These are phyloP conservation scores for Chaetoderma sp. DNA, from an alignment of 2,888 invertebrate species.

Conservation along the genomic window DNA sequence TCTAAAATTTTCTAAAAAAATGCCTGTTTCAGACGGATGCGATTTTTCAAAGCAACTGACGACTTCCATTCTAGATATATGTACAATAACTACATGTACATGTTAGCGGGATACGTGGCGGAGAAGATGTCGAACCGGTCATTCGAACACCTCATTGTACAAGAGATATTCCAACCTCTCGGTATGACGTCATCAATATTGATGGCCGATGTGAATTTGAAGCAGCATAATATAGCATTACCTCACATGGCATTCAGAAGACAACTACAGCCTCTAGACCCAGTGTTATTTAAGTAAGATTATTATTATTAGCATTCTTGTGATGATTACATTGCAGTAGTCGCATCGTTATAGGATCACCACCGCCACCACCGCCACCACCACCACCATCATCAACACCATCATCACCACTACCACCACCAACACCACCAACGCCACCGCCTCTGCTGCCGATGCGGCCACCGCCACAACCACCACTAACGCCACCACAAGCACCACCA, in stretches of 20 bases:
- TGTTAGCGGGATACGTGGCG: constrained; percentile 62
- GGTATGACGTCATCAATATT: constrained; percentile 53
- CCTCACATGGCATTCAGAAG: constrained; percentile 1
- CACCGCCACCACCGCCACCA: too few relatives aligned
- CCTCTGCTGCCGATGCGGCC: too few relatives aligned
- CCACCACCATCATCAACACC: too few relatives aligned
- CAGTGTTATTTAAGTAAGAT: not conserved
- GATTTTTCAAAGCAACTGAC: constrained; percentile 51
- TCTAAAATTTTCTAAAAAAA: too few relatives aligned
- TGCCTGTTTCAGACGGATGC: constrained; percentile 49
- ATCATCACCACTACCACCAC: too few relatives aligned
- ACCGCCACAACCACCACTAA: too few relatives aligned
- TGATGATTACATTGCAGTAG: too few relatives aligned
- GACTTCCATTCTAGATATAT: constrained; percentile 57
- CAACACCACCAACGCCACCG: too few relatives aligned
- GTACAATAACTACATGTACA: constrained; percentile 68
- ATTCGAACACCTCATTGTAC: constrained; percentile 60
- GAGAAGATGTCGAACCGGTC: constrained; percentile 54
- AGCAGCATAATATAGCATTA: constrained; percentile 21
- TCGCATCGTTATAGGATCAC: too few relatives aligned
- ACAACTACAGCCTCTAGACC: not conserved
- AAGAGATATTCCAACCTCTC: constrained; percentile 52
- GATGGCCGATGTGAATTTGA: constrained; percentile 40
- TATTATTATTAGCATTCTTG: too few relatives aligned
- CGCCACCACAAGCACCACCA: too few relatives aligned